A percentile compares a stretch with the other conserved stretches of the same genome.
Evolutionary conservation across 2,888 invertebrate species (phyloP).

Genomic region (Argyresthia goedartella): DNA sequence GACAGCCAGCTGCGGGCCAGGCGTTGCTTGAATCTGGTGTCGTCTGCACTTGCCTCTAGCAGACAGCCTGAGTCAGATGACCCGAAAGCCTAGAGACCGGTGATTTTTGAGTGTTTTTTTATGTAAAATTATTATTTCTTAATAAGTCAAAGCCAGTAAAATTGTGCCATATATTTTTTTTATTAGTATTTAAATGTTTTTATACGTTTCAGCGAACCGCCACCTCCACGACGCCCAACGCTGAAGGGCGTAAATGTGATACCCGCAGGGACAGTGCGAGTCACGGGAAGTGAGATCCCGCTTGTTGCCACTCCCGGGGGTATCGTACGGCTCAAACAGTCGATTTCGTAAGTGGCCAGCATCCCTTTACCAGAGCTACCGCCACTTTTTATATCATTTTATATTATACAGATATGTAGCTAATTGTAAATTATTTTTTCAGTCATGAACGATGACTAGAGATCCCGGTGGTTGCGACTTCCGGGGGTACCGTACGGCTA

Average conservation of each 20-base stretch:
- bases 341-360: not conserved
- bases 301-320: not conserved
- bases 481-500: not conserved
- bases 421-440: not conserved
- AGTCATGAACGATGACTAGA: not conserved
- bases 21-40: not conserved
- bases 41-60: not conserved
- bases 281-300: not conserved
- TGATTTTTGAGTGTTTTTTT: not conserved
- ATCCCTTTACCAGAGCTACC: not conserved
- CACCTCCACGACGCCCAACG: not conserved
- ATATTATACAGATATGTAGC: not conserved
- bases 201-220: not conserved
- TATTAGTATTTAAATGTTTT: not conserved
- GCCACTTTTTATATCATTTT: not conserved
- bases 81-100: not conserved
- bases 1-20: not conserved
- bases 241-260: not conserved
- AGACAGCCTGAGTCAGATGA: not conserved
- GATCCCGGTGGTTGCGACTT: not conserved
- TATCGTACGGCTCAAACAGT: not conserved
- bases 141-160: not conserved
- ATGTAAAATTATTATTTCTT: not conserved
- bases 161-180: not conserved
- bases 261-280: not conserved